Percentiles rank a stretch among this genome's conserved stretches.
Conservation (phyloP, 1,140 invertebrate genomes). For the Drosophila eugracilis region DNA sequence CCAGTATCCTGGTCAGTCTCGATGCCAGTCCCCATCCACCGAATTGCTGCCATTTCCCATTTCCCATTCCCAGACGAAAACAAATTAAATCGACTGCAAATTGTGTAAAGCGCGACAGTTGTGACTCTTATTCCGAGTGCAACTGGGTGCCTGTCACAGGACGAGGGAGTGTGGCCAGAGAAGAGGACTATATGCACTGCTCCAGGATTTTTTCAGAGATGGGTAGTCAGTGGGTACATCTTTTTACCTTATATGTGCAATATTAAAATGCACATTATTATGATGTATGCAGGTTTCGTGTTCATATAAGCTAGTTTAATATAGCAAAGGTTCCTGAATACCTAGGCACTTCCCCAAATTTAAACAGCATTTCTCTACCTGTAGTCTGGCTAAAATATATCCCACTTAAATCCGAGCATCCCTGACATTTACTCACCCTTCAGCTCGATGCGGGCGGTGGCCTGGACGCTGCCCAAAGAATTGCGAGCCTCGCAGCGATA, state of each 20-base stretch:
- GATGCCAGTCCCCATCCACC: slow-evolving; percentile 7
- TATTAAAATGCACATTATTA: too few species aligned
- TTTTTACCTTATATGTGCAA: not conserved
- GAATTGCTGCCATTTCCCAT: slow-evolving; percentile 4
- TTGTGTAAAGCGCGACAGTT: slow-evolving; percentile 80
- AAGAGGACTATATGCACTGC: not conserved
- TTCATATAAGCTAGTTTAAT: too few species aligned
- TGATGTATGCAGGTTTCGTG: too few species aligned
- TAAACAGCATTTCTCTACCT: not conserved
- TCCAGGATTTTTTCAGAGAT: not conserved
- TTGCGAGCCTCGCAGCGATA: slow-evolving; percentile 91
- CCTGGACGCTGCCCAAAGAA: slow-evolving; percentile 87
- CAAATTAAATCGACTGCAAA: slow-evolving; percentile 82
- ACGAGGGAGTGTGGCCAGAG: slow-evolving; percentile 1
- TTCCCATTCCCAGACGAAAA: slow-evolving; percentile 49
- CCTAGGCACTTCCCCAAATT: too few species aligned
- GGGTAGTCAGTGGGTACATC: not conserved
- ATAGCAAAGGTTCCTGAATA: too few species aligned
- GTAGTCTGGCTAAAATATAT: not conserved
- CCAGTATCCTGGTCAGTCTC: slow-evolving; percentile 16
- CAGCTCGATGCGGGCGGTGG: slow-evolving; percentile 88
- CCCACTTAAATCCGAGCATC: not conserved
- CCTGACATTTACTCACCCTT: slow-evolving; percentile 86
- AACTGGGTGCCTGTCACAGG: slow-evolving; percentile 17
- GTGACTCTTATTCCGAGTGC: slow-evolving; percentile 45